A percentile compares a stretch with the other conserved stretches of the same genome.
phyloP scores from a whole-genome alignment of 2,888 invertebrate genomes.

The Ormyrus labotus region DNA sequence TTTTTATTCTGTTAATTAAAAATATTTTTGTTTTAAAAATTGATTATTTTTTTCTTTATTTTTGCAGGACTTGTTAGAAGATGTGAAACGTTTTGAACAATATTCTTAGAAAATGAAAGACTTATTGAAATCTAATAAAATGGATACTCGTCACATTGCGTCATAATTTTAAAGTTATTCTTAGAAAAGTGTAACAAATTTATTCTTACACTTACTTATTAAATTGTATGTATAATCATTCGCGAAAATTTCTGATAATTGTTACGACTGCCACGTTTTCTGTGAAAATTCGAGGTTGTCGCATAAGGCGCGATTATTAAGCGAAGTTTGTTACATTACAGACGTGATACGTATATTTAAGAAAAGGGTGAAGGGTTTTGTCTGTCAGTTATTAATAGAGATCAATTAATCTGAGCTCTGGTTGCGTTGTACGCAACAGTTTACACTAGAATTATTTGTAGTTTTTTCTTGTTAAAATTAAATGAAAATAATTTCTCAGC shows the following conservation, averaged over 20 bases:
- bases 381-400: conserved; percentile 31
- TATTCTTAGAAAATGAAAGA: conserved; percentile 40
- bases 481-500: conserved; percentile 40
- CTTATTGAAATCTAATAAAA: conserved; percentile 18
- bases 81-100: conserved; percentile 70
- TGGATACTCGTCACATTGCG: conserved; percentile 6
- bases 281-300: conserved; percentile 50
- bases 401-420: conserved; percentile 28
- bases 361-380: conserved; percentile 49
- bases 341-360: conserved; percentile 53
- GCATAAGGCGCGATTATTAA: conserved; percentile 30
- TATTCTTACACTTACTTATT: conserved; percentile 45
- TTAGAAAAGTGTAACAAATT: conserved; percentile 55
- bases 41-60: neutral
- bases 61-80: conserved; percentile 73
- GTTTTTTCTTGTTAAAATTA: conserved; percentile 40
- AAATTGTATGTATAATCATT: conserved; percentile 32
- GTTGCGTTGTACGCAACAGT: conserved; percentile 42
- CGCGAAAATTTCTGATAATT: conserved; percentile 32
- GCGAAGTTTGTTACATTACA: conserved; percentile 49
- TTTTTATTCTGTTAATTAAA: neutral
- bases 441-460: conserved; percentile 30
- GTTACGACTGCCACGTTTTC: conserved; percentile 50
- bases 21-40: conserved; percentile 31
- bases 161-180: conserved; percentile 43